Conservation (phyloP, 2,888 invertebrate genomes). For the Erpobdella octoculata region DNA sequence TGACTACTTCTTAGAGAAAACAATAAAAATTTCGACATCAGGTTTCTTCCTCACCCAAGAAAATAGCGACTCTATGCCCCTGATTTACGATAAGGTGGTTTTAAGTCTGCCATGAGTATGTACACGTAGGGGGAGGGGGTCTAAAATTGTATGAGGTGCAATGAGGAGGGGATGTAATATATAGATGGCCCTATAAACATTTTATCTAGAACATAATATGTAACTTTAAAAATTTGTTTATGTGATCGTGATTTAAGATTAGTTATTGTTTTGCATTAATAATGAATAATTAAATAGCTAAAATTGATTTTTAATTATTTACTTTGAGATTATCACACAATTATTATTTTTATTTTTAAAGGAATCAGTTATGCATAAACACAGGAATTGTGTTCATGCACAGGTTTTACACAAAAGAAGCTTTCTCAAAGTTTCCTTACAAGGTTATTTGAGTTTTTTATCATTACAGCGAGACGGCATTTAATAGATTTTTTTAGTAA, state of each 20-base stretch:
- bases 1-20: too few species aligned
- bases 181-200: background rate
- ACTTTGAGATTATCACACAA: background rate
- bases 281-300: background rate
- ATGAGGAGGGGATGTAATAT: background rate
- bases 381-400: slow-evolving; percentile 99
- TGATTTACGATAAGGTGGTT: too few species aligned
- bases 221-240: too few species aligned
- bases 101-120: too few species aligned
- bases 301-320: background rate
- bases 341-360: slow-evolving; percentile 38
- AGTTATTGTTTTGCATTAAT: background rate
- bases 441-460: slow-evolving; percentile 22
- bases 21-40: too few species aligned
- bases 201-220: too few species aligned
- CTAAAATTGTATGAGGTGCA: background rate
- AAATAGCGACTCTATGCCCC: too few species aligned
- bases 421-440: slow-evolving; percentile 76
- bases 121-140: too few species aligned
- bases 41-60: too few species aligned
- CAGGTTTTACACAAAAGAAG: slow-evolving; percentile 95
- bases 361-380: slow-evolving; percentile 91
- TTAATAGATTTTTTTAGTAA: too few species aligned
- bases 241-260: background rate
- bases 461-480: too few species aligned